Evolutionary conservation across 2,888 invertebrate genomes (phyloP), one percentile per base, ranked within the genome.

Genomic region (Drosophila bunnanda): DNA sequence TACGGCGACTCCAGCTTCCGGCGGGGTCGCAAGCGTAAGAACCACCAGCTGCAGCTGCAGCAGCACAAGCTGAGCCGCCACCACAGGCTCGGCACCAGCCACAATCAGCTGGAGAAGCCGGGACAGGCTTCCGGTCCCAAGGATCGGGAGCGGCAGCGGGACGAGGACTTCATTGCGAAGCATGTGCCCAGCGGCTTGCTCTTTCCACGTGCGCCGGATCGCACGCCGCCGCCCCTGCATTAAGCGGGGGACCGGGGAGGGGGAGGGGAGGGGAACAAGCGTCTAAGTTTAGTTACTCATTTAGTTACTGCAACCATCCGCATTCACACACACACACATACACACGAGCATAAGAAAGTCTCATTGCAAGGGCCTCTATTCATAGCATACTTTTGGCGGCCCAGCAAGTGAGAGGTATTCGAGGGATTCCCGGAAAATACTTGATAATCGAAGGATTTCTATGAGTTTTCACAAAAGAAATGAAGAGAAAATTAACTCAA

Each of bases 201-300:
- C 56, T 82, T 88, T 74, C 86, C 84, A 58, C 92, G 91, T 78
- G 89, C 88, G 70, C 89, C 88, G 57, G 91, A 91, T 81, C 92
- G 92, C 80, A 92, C 93, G 78, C 92, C 93, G 76, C 92, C 92
- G 62, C 92, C 92, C 48, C 82, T 92, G 67, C 92, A 92, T 64
- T 91, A 84, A 82, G 65, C 38, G 10, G 20, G 32, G 20, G 4
- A 2, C 4, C 0, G 22, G 32, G 32, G 22, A 28, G 48, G 32
- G 30, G 13, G 28, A 30, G 22, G 32, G 32, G 22, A 28, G 48
- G 32, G 30, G 13, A 38, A 30, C 15, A 9, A 10, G 38, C 38
- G 9, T 13, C 55, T 48, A 39, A 48, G 57, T 44, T 56, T 73
- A 66, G 72, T 46, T 39, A 67, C 25, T 32, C 71, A 73, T 76